Evolutionary conservation across 2,113 vertebrate genomes (phyloP).

Genomic region (Muntiacus muntjak): DNA sequence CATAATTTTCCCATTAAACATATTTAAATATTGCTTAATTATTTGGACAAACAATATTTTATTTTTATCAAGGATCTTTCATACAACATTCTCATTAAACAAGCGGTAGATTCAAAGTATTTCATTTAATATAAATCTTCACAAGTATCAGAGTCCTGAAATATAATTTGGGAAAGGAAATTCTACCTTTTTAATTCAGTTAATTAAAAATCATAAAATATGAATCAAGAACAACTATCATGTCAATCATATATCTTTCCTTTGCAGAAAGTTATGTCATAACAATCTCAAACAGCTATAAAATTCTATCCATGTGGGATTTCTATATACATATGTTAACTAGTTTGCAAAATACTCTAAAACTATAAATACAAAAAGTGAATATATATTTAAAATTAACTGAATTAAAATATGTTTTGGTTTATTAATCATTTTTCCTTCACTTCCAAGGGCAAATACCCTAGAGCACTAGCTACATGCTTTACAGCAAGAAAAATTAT

Average conservation of each 20-base stretch:
- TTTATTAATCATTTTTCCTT: neutral
- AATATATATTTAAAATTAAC: neutral
- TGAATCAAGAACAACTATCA: neutral
- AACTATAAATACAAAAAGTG: neutral
- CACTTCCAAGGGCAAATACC: neutral
- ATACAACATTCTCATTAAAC: neutral
- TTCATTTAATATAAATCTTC: neutral
- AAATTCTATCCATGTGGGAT: neutral
- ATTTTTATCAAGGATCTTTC: neutral
- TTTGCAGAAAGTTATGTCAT: neutral
- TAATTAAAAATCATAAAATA: neutral
- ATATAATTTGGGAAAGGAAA: neutral
- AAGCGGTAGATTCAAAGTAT: neutral
- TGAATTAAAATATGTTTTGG: neutral
- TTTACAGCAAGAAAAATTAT: neutral
- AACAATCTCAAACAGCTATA: neutral
- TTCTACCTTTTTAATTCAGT: neutral
- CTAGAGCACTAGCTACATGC: neutral
- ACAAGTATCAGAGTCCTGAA: neutral
- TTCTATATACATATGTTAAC: neutral
- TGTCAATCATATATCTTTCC: neutral
- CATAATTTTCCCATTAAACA: neutral
- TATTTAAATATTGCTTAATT: neutral
- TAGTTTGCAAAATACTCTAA: neutral
- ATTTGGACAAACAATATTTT: neutral